phyloP scores from a whole-genome alignment of 2,113 vertebrate species.

The Theristicus caerulescens region DNA sequence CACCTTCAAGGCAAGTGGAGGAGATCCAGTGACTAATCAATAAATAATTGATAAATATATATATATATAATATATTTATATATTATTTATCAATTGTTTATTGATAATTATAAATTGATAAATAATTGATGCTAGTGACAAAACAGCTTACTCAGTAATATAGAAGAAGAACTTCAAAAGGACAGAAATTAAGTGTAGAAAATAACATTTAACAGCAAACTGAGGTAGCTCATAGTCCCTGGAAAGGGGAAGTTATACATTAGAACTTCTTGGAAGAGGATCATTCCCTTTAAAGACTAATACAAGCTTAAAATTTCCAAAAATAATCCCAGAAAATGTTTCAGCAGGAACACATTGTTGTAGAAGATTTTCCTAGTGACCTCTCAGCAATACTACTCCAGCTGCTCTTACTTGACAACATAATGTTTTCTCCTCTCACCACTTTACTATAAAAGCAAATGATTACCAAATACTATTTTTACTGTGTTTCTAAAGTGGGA shows the following conservation, averaged over 20 bases:
- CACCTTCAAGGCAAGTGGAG: background rate
- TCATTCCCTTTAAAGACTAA: background rate
- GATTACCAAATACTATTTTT: background rate
- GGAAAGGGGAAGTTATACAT: background rate
- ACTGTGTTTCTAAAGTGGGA: background rate
- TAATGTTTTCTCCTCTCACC: background rate
- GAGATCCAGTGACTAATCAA: background rate
- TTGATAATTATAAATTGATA: too few species aligned
- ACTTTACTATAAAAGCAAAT: background rate
- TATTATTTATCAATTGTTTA: too few species aligned
- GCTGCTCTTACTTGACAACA: background rate
- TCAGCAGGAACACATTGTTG: background rate
- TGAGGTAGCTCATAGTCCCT: background rate
- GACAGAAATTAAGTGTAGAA: background rate
- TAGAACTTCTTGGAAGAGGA: background rate
- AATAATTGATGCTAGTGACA: background rate
- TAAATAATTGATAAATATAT: background rate
- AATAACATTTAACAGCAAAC: background rate
- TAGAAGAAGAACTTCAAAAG: background rate
- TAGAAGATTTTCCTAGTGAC: background rate
- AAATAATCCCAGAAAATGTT: background rate
- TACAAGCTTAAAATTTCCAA: background rate
- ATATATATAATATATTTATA: too few species aligned
- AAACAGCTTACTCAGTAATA: background rate
- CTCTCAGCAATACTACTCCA: background rate